Conservation (phyloP, 2,888 invertebrate species). For the Pyrrhia umbra region DNA sequence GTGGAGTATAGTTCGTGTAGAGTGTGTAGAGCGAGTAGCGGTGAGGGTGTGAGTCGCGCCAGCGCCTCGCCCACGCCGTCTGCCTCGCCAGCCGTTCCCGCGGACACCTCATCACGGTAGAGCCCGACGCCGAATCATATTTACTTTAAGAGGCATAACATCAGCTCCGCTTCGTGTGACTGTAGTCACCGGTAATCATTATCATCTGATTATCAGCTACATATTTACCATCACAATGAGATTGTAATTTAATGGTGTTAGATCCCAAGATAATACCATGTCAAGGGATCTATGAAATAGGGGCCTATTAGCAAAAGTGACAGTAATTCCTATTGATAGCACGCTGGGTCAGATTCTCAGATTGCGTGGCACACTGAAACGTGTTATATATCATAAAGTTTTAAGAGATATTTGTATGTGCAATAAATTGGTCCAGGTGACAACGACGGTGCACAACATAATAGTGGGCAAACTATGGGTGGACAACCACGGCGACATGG, state of each 20-base stretch:
- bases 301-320: no score
- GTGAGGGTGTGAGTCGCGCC: constrained; percentile 94
- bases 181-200: no score
- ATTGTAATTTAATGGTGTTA: no score
- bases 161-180: no score
- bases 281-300: no score
- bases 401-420: constrained; percentile 28
- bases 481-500: constrained; percentile 99
- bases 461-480: constrained; percentile 99
- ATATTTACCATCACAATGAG: no score
- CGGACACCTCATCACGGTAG: constrained; percentile 96
- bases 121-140: constrained; percentile 91
- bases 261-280: no score
- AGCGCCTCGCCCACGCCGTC: constrained; percentile 97
- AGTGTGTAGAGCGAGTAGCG: no score
- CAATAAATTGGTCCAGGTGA: constrained; percentile 90
- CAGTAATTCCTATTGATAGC: no score
- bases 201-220: no score
- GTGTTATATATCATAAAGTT: background rate
- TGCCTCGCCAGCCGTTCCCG: constrained; percentile 98
- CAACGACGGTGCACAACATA: constrained; percentile 99
- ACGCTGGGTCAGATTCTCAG: no score
- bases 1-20: no score
- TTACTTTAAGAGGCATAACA: constrained; percentile 90
- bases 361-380: background rate